Percentiles rank a stretch among this genome's conserved stretches.
These are phyloP conservation scores for Tenthredo mesomela DNA, from an alignment of 2,888 invertebrate genomes.

Conservation along the genomic window DNA sequence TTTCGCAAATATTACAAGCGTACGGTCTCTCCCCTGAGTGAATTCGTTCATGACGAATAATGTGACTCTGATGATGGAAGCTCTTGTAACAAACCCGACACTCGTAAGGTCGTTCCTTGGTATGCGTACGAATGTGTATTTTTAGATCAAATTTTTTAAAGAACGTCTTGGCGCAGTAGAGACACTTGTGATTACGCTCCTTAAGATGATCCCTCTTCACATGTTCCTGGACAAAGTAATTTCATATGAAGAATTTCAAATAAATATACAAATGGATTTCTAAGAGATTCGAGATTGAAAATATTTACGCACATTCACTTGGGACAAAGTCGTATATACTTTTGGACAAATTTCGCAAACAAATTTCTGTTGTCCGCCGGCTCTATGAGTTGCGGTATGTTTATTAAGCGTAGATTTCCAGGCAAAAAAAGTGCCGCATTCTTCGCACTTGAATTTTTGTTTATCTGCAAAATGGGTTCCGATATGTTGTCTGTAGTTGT, in stretches of 20 bases:
- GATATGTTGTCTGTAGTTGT: slow-evolving; percentile 75
- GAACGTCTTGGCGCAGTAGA: slow-evolving; percentile 73
- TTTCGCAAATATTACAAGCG: slow-evolving; percentile 69
- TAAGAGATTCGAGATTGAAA: neutral
- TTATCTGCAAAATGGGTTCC: slow-evolving; percentile 74
- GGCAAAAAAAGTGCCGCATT: slow-evolving; percentile 73
- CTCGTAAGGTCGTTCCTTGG: slow-evolving; percentile 74
- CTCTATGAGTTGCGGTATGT: slow-evolving; percentile 72
- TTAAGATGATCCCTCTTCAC: slow-evolving; percentile 75
- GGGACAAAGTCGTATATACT: slow-evolving; percentile 71
- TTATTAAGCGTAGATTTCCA: slow-evolving; percentile 77
- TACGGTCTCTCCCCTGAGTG: slow-evolving; percentile 72
- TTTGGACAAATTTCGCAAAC: slow-evolving; percentile 73
- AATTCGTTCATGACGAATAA: slow-evolving; percentile 75
- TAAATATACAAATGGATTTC: too few species aligned
- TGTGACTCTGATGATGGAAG: slow-evolving; percentile 75
- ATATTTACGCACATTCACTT: slow-evolving; percentile 71
- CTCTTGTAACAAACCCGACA: slow-evolving; percentile 74
- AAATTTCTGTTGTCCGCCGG: slow-evolving; percentile 70
- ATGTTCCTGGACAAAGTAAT: slow-evolving; percentile 68
- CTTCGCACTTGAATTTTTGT: slow-evolving; percentile 72
- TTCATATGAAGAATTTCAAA: neutral
- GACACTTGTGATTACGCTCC: slow-evolving; percentile 73
- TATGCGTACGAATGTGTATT: slow-evolving; percentile 74
- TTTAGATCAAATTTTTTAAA: slow-evolving; percentile 76